phyloP scores from a whole-genome alignment of 2,888 invertebrate species.

The Meiosimyza platycephala region DNA sequence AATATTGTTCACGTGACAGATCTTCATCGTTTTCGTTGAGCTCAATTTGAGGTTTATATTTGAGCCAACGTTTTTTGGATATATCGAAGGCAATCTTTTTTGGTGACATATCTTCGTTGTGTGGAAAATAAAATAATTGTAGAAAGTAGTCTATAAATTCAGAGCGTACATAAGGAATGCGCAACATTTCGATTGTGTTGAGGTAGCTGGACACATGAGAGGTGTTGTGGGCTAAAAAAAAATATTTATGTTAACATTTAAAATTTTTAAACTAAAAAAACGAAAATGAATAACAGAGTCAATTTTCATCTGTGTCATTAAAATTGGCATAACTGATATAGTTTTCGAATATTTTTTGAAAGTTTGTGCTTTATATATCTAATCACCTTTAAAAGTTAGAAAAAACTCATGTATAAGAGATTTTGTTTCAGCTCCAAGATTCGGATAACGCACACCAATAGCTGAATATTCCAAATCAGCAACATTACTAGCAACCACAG shows the following conservation, averaged over 20 bases:
- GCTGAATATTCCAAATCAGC: constrained; percentile 56
- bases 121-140: constrained; percentile 54
- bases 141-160: constrained; percentile 60
- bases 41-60: constrained; percentile 51
- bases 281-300: too few species aligned
- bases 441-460: constrained; percentile 56
- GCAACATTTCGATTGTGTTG: constrained; percentile 52
- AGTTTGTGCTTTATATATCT: too few species aligned
- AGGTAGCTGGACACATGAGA: constrained; percentile 54
- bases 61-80: constrained; percentile 56
- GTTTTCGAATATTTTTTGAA: too few species aligned
- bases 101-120: constrained; percentile 50
- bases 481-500: constrained; percentile 60
- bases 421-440: constrained; percentile 53
- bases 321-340: too few species aligned
- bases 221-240: constrained; percentile 45
- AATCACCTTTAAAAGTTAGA: constrained; percentile 55
- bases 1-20: constrained; percentile 57
- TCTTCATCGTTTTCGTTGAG: constrained; percentile 44
- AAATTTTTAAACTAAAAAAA: too few species aligned
- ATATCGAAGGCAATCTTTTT: constrained; percentile 59
- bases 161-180: constrained; percentile 59
- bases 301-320: too few species aligned
- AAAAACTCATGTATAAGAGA: constrained; percentile 57
- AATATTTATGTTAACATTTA: background rate